A percentile compares a stretch with the other conserved stretches of the same genome.
Evolutionary conservation across 2,113 vertebrate species (phyloP).

Genomic region (Equus przewalskii): DNA sequence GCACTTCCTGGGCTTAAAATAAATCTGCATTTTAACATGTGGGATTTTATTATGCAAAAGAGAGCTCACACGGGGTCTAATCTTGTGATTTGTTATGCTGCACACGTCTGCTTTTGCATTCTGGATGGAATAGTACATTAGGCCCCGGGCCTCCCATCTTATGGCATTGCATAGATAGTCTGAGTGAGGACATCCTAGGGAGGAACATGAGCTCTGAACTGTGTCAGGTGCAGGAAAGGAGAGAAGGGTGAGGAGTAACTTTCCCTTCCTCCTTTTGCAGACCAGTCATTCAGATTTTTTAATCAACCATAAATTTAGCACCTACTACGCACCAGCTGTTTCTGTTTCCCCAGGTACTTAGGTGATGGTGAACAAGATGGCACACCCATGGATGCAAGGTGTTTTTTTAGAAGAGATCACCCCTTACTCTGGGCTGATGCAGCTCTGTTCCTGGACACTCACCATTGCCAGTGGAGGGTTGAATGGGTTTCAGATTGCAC

Average conservation of each 20-base stretch:
- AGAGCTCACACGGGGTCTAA: constrained; percentile 42
- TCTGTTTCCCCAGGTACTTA: not conserved
- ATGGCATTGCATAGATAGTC: not conserved
- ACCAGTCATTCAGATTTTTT: not conserved
- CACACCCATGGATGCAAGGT: not conserved
- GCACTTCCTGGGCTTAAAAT: constrained; percentile 78
- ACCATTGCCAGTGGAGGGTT: rapidly evolving
- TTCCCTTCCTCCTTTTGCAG: not conserved
- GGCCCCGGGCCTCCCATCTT: not conserved
- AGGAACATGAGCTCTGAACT: not conserved
- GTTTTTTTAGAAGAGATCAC: not conserved
- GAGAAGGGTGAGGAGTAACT: not conserved
- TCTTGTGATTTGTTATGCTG: constrained; percentile 61
- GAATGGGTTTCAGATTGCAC: not conserved
- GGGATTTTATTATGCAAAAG: constrained; percentile 82
- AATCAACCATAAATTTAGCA: not conserved
- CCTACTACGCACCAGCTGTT: not conserved
- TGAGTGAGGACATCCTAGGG: not conserved
- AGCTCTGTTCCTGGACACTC: not conserved
- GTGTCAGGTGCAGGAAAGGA: not conserved
- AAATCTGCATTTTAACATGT: constrained; percentile 80
- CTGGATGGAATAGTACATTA: constrained; percentile 24
- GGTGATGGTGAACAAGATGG: not conserved
- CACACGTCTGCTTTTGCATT: constrained; percentile 44
- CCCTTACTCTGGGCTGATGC: not conserved